phyloP scores from a whole-genome alignment of 1,140 invertebrate species.

The Marisa cornuarietis region DNA sequence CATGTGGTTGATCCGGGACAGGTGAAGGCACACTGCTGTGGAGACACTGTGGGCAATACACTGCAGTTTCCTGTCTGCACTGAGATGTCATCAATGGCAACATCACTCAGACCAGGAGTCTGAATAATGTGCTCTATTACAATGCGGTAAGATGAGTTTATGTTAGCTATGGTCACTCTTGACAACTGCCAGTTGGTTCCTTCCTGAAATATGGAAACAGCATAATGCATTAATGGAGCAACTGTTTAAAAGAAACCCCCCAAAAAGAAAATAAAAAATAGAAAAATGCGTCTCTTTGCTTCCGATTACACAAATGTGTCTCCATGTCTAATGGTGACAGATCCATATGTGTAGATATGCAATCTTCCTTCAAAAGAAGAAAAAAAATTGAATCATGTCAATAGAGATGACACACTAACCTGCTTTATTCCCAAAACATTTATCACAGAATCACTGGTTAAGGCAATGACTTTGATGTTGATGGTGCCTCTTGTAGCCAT shows the following conservation, averaged over 20 bases:
- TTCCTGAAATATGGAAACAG: conserved; percentile 66
- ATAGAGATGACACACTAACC: no score
- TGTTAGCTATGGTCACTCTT: conserved; percentile 43
- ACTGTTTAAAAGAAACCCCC: no score
- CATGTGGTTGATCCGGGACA: background rate
- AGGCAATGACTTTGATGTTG: conserved; percentile 76
- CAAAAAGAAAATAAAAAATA: no score
- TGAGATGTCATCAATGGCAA: conserved; percentile 57
- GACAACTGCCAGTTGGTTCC: conserved; percentile 22
- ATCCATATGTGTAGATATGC: no score
- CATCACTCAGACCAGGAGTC: conserved; percentile 40
- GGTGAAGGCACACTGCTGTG: conserved; percentile 18
- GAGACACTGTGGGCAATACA: conserved; percentile 11
- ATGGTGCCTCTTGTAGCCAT: conserved; percentile 78
- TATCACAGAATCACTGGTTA: no score
- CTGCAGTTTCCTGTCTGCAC: conserved; percentile 31
- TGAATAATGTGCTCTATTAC: conserved; percentile 50
- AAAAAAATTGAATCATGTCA: no score
- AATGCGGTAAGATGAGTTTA: conserved; percentile 37
- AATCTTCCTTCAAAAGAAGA: no score
- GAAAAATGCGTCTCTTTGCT: no score
- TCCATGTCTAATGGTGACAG: no score
- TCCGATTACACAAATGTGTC: no score
- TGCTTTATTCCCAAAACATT: no score
- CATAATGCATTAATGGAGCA: no score